Base-by-base conservation (phyloP, 1,140 invertebrate genomes). In the Lepidurus packardi region DNA sequence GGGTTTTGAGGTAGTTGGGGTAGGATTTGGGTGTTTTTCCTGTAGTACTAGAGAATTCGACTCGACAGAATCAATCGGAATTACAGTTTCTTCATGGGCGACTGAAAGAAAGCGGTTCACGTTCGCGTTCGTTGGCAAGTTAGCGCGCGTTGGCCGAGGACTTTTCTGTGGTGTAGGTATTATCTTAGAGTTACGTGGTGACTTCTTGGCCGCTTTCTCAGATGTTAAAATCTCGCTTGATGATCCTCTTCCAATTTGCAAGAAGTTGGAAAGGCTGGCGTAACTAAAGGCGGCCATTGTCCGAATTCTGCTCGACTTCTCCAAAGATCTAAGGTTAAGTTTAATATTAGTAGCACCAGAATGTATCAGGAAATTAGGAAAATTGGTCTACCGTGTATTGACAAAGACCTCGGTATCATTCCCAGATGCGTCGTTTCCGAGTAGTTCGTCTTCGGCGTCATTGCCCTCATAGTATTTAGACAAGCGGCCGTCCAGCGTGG, bases 41-140 rank as follows among this genome's bases (percentile, higher is more conserved):
- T 24, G 43, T 13, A 21, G 10, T 21, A 13, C 41, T 2, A 13
- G 43, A 5, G 43, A 7, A 45, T 77, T 21, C 21, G 43, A 43
- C 43, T 77, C 43, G 75, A 0, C 24, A 11, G 25, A 43, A 77
- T 1, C n/a, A 13, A 16, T n/a, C 0, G 75, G 24, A n/a, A 34
- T 34, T 34, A 24, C 16, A 10, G 9, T 44, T 5, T 44, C 21
- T n/a, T 42, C 41, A 9, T 7, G 21, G 75, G 75, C 75, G 25
- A 42, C 24, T 2, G 75, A 24, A 44, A 45, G 43, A 16, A 41
- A 47, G 16, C 47, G 43, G 25, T 42, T 44, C 1, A 77, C 75
- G 43, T 47, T 47, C 45, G 41, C 21, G 76, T 77, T 47, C 43
- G 53, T 65, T 13, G 53, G 53, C 13, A 65, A 65, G 53, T 65